A percentile compares a stretch with the other conserved stretches of the same genome.
These are phyloP conservation scores for Eudasyphora cyanicolor DNA, from an alignment of 2,888 invertebrate genomes.

Conservation along the genomic window DNA sequence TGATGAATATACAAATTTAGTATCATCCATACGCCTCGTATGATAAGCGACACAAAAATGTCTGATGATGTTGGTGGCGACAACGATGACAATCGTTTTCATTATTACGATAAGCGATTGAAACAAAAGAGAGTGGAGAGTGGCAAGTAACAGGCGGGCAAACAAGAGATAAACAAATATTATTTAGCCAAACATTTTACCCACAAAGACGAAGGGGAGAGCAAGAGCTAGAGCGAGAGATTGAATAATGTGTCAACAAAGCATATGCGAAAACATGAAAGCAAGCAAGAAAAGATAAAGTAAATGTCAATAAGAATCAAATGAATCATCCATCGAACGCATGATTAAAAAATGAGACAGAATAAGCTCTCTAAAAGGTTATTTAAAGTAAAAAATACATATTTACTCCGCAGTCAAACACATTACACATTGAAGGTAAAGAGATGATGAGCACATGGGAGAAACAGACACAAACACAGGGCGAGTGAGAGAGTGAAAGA, in stretches of 20 bases:
- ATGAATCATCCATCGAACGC: conserved; percentile 16
- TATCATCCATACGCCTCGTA: conserved; percentile 5
- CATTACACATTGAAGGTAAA: neutral
- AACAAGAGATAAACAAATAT: no score
- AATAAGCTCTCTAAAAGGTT: neutral
- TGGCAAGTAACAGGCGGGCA: no score
- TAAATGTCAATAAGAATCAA: conserved; percentile 4
- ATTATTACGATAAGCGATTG: neutral
- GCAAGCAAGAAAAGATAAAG: neutral
- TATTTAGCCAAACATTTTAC: neutral
- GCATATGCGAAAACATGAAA: neutral
- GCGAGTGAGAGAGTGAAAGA: neutral
- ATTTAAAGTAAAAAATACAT: neutral
- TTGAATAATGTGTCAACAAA: neutral
- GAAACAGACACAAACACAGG: neutral
- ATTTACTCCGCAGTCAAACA: neutral
- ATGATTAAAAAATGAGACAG: conserved; percentile 4
- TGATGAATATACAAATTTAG: neutral
- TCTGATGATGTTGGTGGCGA: neutral
- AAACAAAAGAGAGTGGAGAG: neutral
- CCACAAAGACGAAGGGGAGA: neutral
- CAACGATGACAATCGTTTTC: neutral
- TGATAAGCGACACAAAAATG: neutral
- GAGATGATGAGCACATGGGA: neutral
- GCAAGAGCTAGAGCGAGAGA: neutral